Conservation (phyloP, 53 echinoderm and acorn worm genomes). For the Arbacia lixula region DNA sequence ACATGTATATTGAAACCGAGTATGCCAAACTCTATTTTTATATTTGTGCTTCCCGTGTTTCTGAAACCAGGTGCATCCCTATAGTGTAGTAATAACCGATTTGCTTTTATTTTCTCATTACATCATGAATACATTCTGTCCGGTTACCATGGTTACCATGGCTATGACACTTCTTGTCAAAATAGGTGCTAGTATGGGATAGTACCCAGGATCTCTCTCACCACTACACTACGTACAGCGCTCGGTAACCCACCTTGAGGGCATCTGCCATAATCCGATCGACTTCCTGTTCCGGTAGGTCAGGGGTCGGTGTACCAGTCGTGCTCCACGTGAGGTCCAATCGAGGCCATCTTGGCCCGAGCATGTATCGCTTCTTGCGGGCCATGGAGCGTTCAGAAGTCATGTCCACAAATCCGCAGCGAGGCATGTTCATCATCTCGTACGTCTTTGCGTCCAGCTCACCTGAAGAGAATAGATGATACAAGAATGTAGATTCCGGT, state of each 20-base stretch:
- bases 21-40: too few relatives aligned
- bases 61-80: too few relatives aligned
- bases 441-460: slow-evolving; percentile 50
- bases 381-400: slow-evolving; percentile 38
- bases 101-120: too few relatives aligned
- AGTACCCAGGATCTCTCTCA: too few relatives aligned
- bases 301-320: slow-evolving; percentile 37
- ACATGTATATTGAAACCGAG: too few relatives aligned
- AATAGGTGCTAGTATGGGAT: too few relatives aligned
- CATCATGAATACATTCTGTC: too few relatives aligned
- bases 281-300: slow-evolving; percentile 3
- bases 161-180: too few relatives aligned
- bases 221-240: too few relatives aligned
- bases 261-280: slow-evolving; percentile 52
- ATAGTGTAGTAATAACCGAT: too few relatives aligned
- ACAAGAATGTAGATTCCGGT: not conserved
- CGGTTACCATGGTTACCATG: too few relatives aligned
- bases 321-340: slow-evolving; percentile 66
- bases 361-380: slow-evolving; percentile 61
- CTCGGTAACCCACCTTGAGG: slow-evolving; percentile 43
- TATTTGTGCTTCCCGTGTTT: too few relatives aligned
- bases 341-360: slow-evolving; percentile 44
- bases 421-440: slow-evolving; percentile 70
- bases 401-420: slow-evolving; percentile 75
- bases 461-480: slow-evolving; percentile 29